Percentiles rank a stretch among this genome's conserved stretches.
Evolutionary conservation across 2,797 vertebrate species (phyloP).

Genomic region (Petrocephalus sullivani): DNA sequence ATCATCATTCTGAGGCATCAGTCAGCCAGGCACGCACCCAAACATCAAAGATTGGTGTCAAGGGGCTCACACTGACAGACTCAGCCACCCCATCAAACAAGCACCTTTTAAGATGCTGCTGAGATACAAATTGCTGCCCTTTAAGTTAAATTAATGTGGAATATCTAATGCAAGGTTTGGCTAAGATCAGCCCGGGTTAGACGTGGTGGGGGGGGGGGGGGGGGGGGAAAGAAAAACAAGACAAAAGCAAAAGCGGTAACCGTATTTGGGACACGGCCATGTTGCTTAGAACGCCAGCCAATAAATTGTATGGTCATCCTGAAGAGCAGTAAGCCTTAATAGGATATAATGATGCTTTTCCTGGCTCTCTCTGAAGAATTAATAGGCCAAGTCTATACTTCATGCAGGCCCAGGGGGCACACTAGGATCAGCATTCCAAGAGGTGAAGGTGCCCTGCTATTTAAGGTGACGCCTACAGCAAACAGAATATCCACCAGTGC

Average conservation of each 20-base stretch:
- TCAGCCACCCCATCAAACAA: background rate
- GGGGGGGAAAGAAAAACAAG: background rate
- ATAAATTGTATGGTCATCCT: background rate
- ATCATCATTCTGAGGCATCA: background rate
- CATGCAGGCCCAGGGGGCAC: background rate
- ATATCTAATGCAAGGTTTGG: background rate
- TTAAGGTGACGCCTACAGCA: constrained; percentile 32
- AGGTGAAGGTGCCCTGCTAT: constrained; percentile 36
- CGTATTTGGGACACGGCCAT: background rate
- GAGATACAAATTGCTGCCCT: background rate
- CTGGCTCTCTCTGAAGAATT: background rate
- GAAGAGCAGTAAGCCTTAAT: background rate
- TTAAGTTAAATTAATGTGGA: background rate
- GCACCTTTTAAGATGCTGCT: background rate
- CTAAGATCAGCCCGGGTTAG: background rate
- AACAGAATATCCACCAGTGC: constrained; percentile 34
- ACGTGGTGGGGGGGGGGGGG: background rate
- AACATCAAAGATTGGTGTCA: background rate
- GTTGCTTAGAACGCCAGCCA: background rate
- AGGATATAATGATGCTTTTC: background rate
- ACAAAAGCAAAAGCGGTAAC: background rate
- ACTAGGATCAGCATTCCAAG: constrained; percentile 23
- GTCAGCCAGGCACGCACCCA: too few species aligned
- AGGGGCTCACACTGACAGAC: background rate
- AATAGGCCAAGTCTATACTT: background rate